Evolutionary conservation across 2,888 invertebrate species (phyloP).

Genomic region (Alcis repandata): DNA sequence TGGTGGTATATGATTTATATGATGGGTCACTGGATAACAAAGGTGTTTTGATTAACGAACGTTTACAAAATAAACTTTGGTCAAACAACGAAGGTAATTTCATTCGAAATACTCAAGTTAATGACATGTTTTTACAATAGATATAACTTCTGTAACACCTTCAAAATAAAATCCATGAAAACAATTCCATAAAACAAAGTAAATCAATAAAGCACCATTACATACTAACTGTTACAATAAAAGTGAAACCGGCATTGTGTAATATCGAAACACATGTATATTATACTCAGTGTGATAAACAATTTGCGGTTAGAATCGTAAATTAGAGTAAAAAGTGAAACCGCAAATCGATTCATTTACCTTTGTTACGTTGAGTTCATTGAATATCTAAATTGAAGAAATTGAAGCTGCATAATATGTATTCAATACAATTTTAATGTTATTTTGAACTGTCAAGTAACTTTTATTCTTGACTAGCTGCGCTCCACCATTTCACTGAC

Average conservation of each 20-base stretch:
- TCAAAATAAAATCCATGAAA: background rate
- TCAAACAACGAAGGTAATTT: background rate
- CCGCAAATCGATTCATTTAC: background rate
- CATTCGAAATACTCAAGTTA: background rate
- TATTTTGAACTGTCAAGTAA: too few species aligned
- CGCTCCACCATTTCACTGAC: too few species aligned
- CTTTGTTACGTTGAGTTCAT: background rate
- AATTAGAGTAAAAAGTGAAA: constrained; percentile 23
- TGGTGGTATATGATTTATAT: constrained; percentile 2
- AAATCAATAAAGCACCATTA: background rate
- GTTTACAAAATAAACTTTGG: background rate
- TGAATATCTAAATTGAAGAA: background rate
- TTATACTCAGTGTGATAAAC: constrained; percentile 3
- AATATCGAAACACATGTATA: constrained; percentile 16
- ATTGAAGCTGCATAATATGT: too few species aligned
- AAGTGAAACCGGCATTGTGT: constrained; percentile 20
- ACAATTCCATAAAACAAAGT: background rate
- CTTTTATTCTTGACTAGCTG: too few species aligned
- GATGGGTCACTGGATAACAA: constrained; percentile 15
- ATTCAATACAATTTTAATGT: too few species aligned
- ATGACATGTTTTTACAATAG: too few species aligned
- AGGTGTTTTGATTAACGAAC: constrained; percentile 17
- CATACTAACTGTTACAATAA: constrained; percentile 4
- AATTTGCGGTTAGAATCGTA: constrained; percentile 22
- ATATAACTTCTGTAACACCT: background rate